Evolutionary conservation across 2,113 vertebrate species (phyloP).

Genomic region (Pseudorhombus dupliciocellatus): DNA sequence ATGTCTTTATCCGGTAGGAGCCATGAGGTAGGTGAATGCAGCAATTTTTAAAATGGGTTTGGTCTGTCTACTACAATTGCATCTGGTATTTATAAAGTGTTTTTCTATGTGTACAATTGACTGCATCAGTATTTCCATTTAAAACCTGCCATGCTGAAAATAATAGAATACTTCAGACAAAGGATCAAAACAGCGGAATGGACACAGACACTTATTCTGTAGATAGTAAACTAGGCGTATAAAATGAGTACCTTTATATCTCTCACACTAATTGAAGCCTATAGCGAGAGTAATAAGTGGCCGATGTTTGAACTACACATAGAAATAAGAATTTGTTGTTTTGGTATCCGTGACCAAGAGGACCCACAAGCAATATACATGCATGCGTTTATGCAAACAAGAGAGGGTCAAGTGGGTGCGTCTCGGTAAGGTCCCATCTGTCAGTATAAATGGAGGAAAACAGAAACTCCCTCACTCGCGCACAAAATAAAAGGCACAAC

Average conservation of each 20-base stretch:
- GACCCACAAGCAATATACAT: constrained; percentile 7
- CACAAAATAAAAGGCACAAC: constrained; percentile 40
- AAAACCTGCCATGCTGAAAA: not conserved
- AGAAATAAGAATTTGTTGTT: constrained; percentile 1
- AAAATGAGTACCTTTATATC: not conserved
- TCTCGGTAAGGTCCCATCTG: constrained; percentile 61
- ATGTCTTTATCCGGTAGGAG: constrained; percentile 45
- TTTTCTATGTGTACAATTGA: not conserved
- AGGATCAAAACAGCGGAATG: not conserved
- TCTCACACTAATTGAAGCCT: not conserved
- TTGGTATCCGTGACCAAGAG: not conserved
- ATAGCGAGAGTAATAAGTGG: not conserved
- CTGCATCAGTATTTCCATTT: not conserved
- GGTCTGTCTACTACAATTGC: not conserved
- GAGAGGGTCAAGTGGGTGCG: constrained; percentile 36
- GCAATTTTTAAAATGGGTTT: constrained; percentile 2
- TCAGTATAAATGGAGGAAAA: constrained; percentile 39
- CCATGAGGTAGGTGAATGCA: not conserved
- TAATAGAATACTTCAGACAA: not conserved
- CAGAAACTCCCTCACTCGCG: constrained; percentile 18
- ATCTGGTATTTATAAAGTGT: not conserved
- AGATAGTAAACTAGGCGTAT: not conserved
- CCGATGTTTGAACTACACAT: not conserved
- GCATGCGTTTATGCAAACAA: constrained; percentile 12
- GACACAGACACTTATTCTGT: not conserved